Evolutionary conservation across 2,797 vertebrate species (phyloP).

Genomic region (Bryconaethiops microstoma): DNA sequence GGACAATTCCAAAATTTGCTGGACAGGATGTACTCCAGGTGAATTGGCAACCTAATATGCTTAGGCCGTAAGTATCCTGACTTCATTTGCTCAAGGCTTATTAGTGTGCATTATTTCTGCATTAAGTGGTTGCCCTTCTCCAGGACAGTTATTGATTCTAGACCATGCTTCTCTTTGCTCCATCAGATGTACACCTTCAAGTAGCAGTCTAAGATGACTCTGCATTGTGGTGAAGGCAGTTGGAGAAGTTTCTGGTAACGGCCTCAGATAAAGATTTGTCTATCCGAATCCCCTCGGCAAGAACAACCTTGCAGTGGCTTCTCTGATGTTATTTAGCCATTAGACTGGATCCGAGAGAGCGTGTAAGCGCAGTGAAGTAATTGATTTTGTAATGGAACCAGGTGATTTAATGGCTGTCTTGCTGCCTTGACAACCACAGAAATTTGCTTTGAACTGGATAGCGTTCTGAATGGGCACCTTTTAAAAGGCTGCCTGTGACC

Average conservation of each 20-base stretch:
- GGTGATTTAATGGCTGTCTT: conserved; percentile 88
- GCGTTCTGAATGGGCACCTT: conserved; percentile 60
- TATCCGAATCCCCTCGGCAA: conserved; percentile 42
- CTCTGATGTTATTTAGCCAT: conserved; percentile 82
- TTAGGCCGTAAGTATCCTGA: too few species aligned
- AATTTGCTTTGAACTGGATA: conserved; percentile 78
- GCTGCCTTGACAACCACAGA: conserved; percentile 85
- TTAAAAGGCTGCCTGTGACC: conserved; percentile 75
- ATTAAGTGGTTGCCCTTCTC: background rate
- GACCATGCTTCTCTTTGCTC: conserved; percentile 11
- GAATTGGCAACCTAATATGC: background rate
- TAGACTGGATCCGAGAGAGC: conserved; percentile 75
- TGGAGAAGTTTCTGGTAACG: conserved; percentile 22
- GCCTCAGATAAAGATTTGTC: conserved; percentile 27
- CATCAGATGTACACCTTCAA: background rate
- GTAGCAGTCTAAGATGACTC: background rate
- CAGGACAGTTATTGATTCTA: background rate
- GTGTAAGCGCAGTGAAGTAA: conserved; percentile 85
- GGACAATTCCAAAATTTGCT: too few species aligned
- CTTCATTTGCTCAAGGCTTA: too few species aligned
- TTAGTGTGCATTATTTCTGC: background rate
- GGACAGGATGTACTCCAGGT: background rate
- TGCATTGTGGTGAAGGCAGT: conserved; percentile 10
- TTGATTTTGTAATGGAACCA: conserved; percentile 97
- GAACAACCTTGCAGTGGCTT: conserved; percentile 79